Base-by-base conservation (phyloP, 2,888 invertebrate species). In the Hirtodrosophila confusa region DNA sequence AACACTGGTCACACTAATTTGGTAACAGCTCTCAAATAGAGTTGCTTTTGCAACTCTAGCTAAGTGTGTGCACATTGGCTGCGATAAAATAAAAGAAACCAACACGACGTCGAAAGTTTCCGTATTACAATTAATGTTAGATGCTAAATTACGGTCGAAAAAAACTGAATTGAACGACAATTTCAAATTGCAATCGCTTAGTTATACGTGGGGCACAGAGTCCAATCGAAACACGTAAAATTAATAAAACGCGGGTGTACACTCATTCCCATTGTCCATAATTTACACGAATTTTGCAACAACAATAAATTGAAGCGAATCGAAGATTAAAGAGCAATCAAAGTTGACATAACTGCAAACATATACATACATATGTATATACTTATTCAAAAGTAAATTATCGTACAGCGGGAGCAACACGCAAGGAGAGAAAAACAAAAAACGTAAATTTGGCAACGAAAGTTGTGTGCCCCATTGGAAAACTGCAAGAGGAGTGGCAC, bases 91-190 rank as follows among this genome's bases (percentile, higher is more conserved):
- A 63, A 70, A 68, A 77, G 56, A 74, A 73, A 78, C 31, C 82
- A 82, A 74, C 65, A 75, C 79, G 69, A 84, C 85, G 84, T 84
- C 80, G 84, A 79, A 80, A 83, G 76, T 79, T 84, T 80, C 69
- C 69, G 73, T 80, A 72, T 74, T 76, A 64, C 29, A 54, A 67
- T 63, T 53, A 60, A 70, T 60, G 51, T 63, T 55, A 57, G 29
- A 47, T 64, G 78, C 72, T 60, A 80, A 75, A 72, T 84, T 80
- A 54, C 75, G 39, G 58, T 83, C 73, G 27, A 71, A 75, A 53
- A 53, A 61, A 73, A 65, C 54, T 40, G 57, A 55, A 62, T 51
- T 47, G 12, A 75, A 63, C 75, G 76, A 76, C 54, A 43, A 65
- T 62, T 71, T 48, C 58, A 58, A 67, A 54, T 67, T 70, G 63